Conservation (phyloP, 2,113 vertebrate genomes). For the Jacana jacana region DNA sequence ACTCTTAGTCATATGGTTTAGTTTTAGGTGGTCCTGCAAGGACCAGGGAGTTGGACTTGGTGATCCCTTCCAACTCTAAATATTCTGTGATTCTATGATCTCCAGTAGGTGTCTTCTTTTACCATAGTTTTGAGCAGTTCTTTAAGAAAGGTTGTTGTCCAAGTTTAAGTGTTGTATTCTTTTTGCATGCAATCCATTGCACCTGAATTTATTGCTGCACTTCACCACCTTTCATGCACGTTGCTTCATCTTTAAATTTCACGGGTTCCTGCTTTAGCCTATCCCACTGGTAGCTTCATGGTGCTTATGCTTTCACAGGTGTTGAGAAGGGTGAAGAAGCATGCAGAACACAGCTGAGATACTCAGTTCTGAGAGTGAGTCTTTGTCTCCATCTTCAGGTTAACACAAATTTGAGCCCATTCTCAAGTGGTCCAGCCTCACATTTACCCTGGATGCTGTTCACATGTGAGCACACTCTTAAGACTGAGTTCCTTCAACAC, state of each 20-base stretch:
- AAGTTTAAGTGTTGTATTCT: background rate
- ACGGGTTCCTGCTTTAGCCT: background rate
- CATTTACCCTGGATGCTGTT: background rate
- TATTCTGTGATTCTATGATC: background rate
- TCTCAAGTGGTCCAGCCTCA: background rate
- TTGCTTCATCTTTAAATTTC: background rate
- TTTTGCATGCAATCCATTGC: background rate
- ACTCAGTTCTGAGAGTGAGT: background rate
- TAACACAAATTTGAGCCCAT: background rate
- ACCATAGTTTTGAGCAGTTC: background rate
- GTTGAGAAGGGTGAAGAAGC: background rate
- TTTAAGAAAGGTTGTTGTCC: background rate
- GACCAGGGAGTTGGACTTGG: background rate
- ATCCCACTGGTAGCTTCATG: background rate
- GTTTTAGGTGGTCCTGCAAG: background rate
- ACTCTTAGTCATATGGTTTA: background rate
- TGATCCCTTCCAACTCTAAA: background rate
- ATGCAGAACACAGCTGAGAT: background rate
- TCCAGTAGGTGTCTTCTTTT: background rate
- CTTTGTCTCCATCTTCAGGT: background rate
- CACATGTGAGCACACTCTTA: background rate
- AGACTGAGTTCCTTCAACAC: background rate
- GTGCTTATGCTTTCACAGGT: background rate
- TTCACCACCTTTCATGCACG: background rate
- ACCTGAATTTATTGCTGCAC: background rate